Evolutionary conservation across 2,888 invertebrate genomes (phyloP).

Genomic region (Amiota communis): DNA sequence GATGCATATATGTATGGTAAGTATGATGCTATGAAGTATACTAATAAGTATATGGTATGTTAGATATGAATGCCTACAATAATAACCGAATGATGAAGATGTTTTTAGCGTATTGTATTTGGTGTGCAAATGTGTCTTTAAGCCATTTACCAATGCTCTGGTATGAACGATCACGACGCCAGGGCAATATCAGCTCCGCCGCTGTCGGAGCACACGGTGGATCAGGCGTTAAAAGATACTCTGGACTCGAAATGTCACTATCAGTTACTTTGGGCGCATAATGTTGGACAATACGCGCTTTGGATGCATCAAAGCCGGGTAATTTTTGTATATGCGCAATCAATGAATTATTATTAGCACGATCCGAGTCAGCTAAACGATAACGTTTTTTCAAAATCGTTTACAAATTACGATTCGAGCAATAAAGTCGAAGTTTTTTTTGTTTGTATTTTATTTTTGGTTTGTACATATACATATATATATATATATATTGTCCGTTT

Average conservation of each 20-base stretch:
- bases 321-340: conserved; percentile 81
- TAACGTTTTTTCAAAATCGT: conserved; percentile 19
- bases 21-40: conserved; percentile 8
- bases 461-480: not conserved
- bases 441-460: conserved; percentile 37
- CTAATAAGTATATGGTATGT: not conserved
- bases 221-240: conserved; percentile 71
- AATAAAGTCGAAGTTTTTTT: conserved; percentile 18
- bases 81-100: too few species aligned
- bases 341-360: conserved; percentile 80
- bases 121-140: conserved; percentile 33
- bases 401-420: conserved; percentile 29
- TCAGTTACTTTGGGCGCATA: conserved; percentile 73
- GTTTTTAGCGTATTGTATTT: too few species aligned
- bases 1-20: conserved; percentile 23
- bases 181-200: conserved; percentile 88
- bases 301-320: conserved; percentile 81
- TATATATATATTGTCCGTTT: conserved; percentile 25
- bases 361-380: conserved; percentile 72
- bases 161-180: conserved; percentile 85
- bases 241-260: conserved; percentile 60
- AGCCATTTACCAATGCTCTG: conserved; percentile 80
- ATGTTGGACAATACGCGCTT: conserved; percentile 81
- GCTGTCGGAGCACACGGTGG: conserved; percentile 79
- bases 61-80: not conserved